phyloP scores from a whole-genome alignment of 2,797 vertebrate species.

The Phalanger gymnotis region DNA sequence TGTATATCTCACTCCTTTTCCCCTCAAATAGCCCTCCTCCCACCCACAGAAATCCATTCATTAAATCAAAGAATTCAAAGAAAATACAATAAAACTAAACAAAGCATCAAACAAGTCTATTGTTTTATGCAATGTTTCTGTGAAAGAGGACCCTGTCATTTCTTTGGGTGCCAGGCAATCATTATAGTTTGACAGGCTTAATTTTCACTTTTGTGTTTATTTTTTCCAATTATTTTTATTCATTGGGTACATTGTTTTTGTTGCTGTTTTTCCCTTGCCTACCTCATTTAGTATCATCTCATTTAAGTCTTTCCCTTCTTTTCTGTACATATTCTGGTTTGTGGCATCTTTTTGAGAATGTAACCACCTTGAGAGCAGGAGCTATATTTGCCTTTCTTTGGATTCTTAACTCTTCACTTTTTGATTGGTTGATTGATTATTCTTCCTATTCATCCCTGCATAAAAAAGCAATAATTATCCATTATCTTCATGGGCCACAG shows the following conservation, averaged over 20 bases:
- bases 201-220: not conserved
- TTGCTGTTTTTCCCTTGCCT: too few species aligned
- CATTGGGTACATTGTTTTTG: not conserved
- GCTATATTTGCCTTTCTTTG: not conserved
- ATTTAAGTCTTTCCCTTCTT: not conserved
- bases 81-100: not conserved
- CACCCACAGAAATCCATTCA: not conserved
- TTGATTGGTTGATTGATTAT: not conserved
- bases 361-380: not conserved
- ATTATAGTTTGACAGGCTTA: not conserved
- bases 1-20: not conserved
- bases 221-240: not conserved
- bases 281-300: not conserved
- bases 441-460: not conserved
- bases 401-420: not conserved
- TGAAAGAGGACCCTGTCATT: not conserved
- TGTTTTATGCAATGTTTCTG: not conserved
- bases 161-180: not conserved
- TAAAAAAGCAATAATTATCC: not conserved
- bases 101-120: not conserved
- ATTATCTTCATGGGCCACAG: not conserved
- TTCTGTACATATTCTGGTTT: not conserved
- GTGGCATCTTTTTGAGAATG: not conserved
- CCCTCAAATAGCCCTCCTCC: not conserved
- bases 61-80: not conserved